A percentile compares a stretch with the other conserved stretches of the same genome.
Evolutionary conservation across 2,113 vertebrate genomes (phyloP).

Genomic region (Podocnemis expansa): DNA sequence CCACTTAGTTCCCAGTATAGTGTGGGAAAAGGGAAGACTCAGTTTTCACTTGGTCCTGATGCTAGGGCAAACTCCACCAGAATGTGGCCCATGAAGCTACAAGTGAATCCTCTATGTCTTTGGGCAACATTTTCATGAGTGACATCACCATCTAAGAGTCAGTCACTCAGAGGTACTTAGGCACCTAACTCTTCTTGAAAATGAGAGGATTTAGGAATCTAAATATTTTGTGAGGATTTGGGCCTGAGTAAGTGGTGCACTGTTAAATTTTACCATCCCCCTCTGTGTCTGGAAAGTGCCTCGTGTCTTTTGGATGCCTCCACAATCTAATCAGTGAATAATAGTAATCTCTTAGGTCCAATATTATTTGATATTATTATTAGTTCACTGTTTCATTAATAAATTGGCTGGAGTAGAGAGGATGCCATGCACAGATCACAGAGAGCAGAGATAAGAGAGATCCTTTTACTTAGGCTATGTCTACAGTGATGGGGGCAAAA

Average conservation of each 20-base stretch:
- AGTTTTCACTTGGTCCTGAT: background rate
- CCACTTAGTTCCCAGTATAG: background rate
- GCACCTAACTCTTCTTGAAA: too few species aligned
- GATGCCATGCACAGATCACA: background rate
- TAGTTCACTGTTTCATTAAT: background rate
- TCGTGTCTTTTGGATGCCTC: background rate
- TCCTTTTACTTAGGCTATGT: too few species aligned
- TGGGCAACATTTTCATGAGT: background rate
- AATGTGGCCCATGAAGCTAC: background rate
- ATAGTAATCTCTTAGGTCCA: background rate
- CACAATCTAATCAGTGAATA: background rate
- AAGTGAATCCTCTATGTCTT: background rate
- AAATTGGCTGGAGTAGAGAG: background rate
- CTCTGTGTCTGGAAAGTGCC: background rate
- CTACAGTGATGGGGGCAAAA: too few species aligned
- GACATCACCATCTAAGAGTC: background rate
- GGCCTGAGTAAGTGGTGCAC: background rate
- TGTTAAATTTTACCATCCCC: background rate
- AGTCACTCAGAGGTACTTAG: too few species aligned
- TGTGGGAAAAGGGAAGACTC: background rate
- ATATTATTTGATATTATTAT: background rate
- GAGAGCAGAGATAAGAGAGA: background rate
- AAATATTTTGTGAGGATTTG: too few species aligned
- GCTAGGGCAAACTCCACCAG: background rate
- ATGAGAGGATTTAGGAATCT: too few species aligned